Percentiles rank a stretch among this genome's conserved stretches.
These are phyloP conservation scores for Petrophora chlorosata DNA, from an alignment of 2,888 invertebrate genomes.

Conservation along the genomic window DNA sequence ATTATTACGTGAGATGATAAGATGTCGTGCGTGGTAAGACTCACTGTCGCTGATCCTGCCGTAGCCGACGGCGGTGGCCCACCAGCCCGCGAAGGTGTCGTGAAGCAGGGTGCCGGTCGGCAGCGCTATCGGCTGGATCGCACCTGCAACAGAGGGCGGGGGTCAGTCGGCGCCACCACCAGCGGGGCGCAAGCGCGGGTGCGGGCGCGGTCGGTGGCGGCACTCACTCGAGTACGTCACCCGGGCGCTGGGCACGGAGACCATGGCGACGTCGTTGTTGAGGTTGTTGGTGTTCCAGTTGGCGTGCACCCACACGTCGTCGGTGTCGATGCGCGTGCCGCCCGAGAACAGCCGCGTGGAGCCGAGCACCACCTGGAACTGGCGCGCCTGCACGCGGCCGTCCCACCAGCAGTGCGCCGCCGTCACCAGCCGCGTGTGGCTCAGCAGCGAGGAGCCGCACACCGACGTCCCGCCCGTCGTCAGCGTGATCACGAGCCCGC, in stretches of 20 bases:
- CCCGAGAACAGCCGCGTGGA: constrained; percentile 45
- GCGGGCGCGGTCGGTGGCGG: no score
- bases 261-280: constrained; percentile 43
- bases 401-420: constrained; percentile 56
- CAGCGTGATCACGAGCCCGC: constrained; percentile 45
- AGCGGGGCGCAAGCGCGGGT: no score
- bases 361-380: constrained; percentile 50
- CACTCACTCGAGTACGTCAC: constrained; percentile 45
- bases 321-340: constrained; percentile 41
- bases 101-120: constrained; percentile 42
- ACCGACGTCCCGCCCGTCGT: constrained; percentile 41
- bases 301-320: constrained; percentile 40
- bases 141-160: constrained; percentile 36
- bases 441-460: constrained; percentile 47
- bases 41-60: constrained; percentile 55
- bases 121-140: constrained; percentile 48
- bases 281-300: constrained; percentile 38
- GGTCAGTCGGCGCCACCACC: no score
- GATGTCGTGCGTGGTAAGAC: no score
- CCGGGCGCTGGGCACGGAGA: constrained; percentile 20
- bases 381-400: constrained; percentile 43
- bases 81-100: constrained; percentile 44
- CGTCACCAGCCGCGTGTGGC: constrained; percentile 42
- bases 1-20: no score
- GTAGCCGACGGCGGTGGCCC: constrained; percentile 53